Conservation (phyloP, 2,888 invertebrate genomes). For the Piscicola geometra region DNA sequence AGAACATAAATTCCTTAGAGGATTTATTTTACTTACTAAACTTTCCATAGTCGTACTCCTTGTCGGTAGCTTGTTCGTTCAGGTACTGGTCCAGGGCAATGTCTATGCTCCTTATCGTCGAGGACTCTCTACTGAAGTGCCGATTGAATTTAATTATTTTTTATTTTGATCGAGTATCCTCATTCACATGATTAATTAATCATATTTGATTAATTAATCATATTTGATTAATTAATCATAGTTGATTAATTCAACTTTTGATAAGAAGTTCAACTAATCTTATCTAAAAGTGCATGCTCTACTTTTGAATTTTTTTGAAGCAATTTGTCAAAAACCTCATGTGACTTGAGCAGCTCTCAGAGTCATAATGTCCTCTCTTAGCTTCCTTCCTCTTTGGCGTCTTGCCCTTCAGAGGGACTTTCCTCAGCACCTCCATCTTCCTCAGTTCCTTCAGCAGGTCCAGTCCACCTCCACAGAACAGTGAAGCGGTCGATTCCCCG, state of each 20-base stretch:
- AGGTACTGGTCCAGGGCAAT: not conserved
- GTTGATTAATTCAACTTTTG: too few species aligned
- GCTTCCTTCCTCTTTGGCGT: not conserved
- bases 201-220: too few species aligned
- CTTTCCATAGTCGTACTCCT: not conserved
- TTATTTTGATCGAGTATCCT: too few species aligned
- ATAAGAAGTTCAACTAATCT: too few species aligned
- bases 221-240: too few species aligned
- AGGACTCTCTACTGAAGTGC: not conserved
- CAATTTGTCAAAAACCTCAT: not conserved
- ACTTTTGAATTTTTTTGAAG: too few species aligned
- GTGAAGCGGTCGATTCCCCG: conserved; percentile 2
- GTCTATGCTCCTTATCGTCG: conserved; percentile 1
- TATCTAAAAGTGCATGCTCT: too few species aligned
- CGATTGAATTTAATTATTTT: too few species aligned
- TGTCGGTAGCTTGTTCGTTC: not conserved
- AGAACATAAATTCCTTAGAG: too few species aligned
- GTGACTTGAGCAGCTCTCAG: conserved; percentile 6
- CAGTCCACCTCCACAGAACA: conserved; percentile 11
- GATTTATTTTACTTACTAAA: too few species aligned
- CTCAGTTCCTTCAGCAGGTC: conserved; percentile 7
- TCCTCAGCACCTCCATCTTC: conserved; percentile 12
- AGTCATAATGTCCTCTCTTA: not conserved
- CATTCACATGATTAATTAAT: too few species aligned
- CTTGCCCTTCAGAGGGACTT: not conserved